A percentile compares a stretch with the other conserved stretches of the same genome.
phyloP scores from a whole-genome alignment of 2,113 vertebrate species.

The Dermatemys mawii region DNA sequence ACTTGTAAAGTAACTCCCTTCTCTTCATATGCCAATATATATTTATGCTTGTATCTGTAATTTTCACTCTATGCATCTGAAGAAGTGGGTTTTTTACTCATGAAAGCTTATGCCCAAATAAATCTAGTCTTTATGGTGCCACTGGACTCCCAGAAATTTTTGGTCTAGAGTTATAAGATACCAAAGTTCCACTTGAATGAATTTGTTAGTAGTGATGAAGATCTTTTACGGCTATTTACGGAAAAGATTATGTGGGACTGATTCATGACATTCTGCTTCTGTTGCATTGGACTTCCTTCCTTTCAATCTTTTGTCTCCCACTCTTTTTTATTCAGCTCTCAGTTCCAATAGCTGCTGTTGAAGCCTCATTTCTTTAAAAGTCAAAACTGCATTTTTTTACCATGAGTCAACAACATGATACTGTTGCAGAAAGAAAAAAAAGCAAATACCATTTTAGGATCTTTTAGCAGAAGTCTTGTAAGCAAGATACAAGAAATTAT shows the following conservation, averaged over 20 bases:
- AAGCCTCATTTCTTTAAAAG: conserved; percentile 85
- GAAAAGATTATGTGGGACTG: not conserved
- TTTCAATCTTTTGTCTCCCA: conserved; percentile 75
- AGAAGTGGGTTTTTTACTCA: no score
- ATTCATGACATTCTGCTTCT: not conserved
- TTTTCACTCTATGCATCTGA: no score
- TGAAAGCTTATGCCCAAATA: no score
- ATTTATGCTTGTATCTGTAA: no score
- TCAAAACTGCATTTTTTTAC: conserved; percentile 78
- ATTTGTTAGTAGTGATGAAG: no score
- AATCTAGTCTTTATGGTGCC: no score
- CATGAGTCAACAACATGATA: not conserved
- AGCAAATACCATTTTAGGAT: not conserved
- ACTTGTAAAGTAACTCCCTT: no score
- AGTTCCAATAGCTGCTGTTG: conserved; percentile 83
- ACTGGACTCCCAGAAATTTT: not conserved
- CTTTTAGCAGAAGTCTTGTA: no score
- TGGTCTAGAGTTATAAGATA: not conserved
- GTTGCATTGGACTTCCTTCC: conserved; percentile 57
- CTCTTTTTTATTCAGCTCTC: conserved; percentile 86
- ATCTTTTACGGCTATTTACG: not conserved
- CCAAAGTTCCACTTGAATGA: not conserved
- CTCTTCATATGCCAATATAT: no score
- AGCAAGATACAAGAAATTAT: no score
- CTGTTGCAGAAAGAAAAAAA: conserved; percentile 73